Base-by-base conservation (phyloP, 2,113 vertebrate genomes). In the Tenrec ecaudatus region DNA sequence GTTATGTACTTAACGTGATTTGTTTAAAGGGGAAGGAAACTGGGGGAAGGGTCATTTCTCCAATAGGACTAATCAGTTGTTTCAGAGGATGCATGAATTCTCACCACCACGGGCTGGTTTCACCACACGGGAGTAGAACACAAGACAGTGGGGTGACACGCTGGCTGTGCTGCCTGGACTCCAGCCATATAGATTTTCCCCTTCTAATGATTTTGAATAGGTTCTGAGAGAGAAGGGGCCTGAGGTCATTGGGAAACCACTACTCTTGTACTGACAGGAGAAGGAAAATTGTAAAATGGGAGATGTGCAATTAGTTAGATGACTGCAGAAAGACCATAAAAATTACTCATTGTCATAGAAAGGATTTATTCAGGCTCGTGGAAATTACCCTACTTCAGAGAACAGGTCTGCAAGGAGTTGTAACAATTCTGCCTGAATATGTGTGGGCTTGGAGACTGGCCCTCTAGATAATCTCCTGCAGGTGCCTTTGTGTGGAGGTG, bases 321-420 rank as follows among this genome's bases (percentile, higher is more conserved):
- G 92, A 84, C 85, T 90, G 85, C 71, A 95, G 82, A 91, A 95
- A 93, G 77, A 88, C 91, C 94, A 96, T 96, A 96, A 95, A 97
- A 95, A 94, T 96, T 94, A 91, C 86, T 92, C 86, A 94, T 93
- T 93, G 94, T 90, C 93, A 82, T 0, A 1, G 53, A 53, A 93
- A 96, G 91, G 89, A 95, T 97, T 97, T 96, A 94, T 97, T 97
- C 64, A 66, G 88, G 76, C 66, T 95, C 60, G 64, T 92, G 95
- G 90, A 91, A 82, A 96, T 96, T 86, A 80, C 40, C 82, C 69
- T 82, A 64, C 82, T 95, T 90, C 53, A 87, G 78, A 95, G 93
- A 90, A 88, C 91, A 94, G 84, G 92, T 92, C 95, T 88, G 68
- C 57, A 47, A 89, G 62, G 82, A 89, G 82, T 71, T 86, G 82